Evolutionary conservation across 2,888 invertebrate genomes (phyloP).

Genomic region (Aleiodes testaceus): DNA sequence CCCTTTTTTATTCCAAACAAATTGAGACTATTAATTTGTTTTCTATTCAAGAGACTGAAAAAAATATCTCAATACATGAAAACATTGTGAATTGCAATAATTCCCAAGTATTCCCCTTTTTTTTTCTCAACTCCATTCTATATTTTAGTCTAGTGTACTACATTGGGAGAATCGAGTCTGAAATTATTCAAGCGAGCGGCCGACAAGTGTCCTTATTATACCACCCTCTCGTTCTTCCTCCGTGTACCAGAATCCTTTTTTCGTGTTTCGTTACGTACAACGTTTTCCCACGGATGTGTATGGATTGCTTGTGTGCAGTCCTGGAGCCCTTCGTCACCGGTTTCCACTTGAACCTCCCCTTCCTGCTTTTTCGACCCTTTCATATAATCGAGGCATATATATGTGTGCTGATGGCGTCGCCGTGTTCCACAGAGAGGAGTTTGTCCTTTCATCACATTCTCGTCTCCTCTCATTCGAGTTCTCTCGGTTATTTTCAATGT

Average conservation of each 20-base stretch:
- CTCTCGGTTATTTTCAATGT: slow-evolving; percentile 2
- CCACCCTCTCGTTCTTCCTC: slow-evolving; percentile 41
- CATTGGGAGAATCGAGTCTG: slow-evolving; percentile 36
- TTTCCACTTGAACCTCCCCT: slow-evolving; percentile 41
- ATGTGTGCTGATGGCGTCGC: slow-evolving; percentile 36
- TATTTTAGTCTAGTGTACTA: slow-evolving; percentile 10
- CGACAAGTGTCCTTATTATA: slow-evolving; percentile 62
- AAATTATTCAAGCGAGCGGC: slow-evolving; percentile 44
- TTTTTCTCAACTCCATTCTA: slow-evolving; percentile 10
- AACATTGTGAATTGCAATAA: slow-evolving; percentile 28
- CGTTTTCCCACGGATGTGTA: slow-evolving; percentile 42
- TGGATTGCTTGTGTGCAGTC: slow-evolving; percentile 4
- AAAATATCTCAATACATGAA: background rate
- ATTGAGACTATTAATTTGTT: background rate
- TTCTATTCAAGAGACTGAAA: background rate
- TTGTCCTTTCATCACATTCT: slow-evolving; percentile 49
- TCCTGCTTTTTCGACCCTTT: slow-evolving; percentile 39
- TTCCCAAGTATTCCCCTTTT: slow-evolving; percentile 12
- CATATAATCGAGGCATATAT: slow-evolving; percentile 40
- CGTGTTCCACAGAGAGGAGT: slow-evolving; percentile 40
- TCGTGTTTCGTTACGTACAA: slow-evolving; percentile 30
- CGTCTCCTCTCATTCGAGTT: slow-evolving; percentile 15
- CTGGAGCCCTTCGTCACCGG: slow-evolving; percentile 33
- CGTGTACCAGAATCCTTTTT: slow-evolving; percentile 45
- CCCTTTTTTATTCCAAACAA: background rate